A percentile compares a stretch with the other conserved stretches of the same genome.
Conservation (phyloP, 2,888 invertebrate genomes). For the Ceramica pisi region DNA sequence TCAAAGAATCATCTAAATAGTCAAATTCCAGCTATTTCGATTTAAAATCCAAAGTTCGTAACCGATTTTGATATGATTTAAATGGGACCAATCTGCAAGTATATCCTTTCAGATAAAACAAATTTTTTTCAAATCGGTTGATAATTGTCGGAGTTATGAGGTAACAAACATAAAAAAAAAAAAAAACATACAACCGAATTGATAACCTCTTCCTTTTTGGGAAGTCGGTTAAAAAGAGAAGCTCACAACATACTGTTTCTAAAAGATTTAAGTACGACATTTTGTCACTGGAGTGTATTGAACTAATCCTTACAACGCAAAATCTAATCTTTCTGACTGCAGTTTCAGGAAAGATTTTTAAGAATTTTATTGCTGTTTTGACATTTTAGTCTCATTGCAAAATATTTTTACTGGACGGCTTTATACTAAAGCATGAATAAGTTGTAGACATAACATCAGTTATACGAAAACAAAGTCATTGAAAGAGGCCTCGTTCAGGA, state of each 20-base stretch:
- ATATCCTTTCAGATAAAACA: no score
- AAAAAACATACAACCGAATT: no score
- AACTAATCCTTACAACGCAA: not conserved
- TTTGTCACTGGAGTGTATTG: not conserved
- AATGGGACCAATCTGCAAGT: no score
- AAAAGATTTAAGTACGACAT: not conserved
- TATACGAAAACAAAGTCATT: slow-evolving; percentile 26
- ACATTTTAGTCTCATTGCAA: slow-evolving; percentile 5
- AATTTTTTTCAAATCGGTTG: no score
- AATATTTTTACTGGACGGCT: slow-evolving; percentile 22
- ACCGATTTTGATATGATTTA: no score
- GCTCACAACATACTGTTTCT: not conserved
- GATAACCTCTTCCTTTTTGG: no score
- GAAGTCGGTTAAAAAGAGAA: no score
- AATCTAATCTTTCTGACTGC: not conserved
- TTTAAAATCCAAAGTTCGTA: no score
- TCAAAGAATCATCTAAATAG: no score
- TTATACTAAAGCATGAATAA: slow-evolving; percentile 25
- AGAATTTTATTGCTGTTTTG: slow-evolving; percentile 23
- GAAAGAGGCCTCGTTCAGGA: slow-evolving; percentile 26
- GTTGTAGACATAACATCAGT: slow-evolving; percentile 49
- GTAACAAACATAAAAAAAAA: no score
- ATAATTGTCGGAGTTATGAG: no score
- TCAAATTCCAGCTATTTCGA: no score
- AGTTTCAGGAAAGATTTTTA: not conserved